Percentiles rank a stretch among this genome's conserved stretches.
Conservation (phyloP, 2,888 invertebrate genomes). For the Protodeltote pygarga region DNA sequence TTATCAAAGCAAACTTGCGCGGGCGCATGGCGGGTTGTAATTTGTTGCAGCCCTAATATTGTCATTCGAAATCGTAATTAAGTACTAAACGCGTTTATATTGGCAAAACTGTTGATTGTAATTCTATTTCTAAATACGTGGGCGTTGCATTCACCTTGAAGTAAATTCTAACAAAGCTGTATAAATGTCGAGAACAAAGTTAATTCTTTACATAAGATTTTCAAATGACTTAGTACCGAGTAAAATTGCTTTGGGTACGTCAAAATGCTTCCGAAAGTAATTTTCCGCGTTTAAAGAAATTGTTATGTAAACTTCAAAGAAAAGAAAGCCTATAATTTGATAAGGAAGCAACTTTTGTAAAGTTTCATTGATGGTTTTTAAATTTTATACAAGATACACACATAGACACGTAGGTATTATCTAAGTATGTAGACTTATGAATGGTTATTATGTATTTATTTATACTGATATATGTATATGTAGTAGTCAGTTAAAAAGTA, state of each 20-base stretch:
- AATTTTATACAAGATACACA: constrained; percentile 15
- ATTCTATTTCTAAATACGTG: constrained; percentile 12
- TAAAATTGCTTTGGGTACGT: constrained; percentile 19
- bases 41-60: constrained; percentile 43
- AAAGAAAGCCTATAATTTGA: constrained; percentile 46
- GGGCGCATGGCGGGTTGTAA: constrained; percentile 36
- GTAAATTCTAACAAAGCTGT: constrained; percentile 5
- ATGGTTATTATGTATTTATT: too few species aligned
- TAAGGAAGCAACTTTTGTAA: constrained; percentile 33
- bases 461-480: too few species aligned
- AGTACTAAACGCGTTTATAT: constrained; percentile 24
- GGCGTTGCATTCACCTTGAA: constrained; percentile 32
- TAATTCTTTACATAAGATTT: constrained; percentile 10
- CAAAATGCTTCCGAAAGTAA: constrained; percentile 24
- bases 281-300: constrained; percentile 41
- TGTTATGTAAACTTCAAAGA: constrained; percentile 20
- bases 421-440: too few species aligned
- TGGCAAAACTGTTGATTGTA: constrained; percentile 25
- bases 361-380: constrained; percentile 18
- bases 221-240: constrained; percentile 9
- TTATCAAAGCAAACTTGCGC: constrained; percentile 59
- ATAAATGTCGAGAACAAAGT: not conserved
- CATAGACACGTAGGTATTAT: too few species aligned
- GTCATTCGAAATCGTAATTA: constrained; percentile 42
- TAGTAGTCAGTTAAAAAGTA: too few species aligned